A percentile compares a stretch with the other conserved stretches of the same genome.
phyloP scores from a whole-genome alignment of 2,797 vertebrate genomes.

The Enteromius mattozi region DNA sequence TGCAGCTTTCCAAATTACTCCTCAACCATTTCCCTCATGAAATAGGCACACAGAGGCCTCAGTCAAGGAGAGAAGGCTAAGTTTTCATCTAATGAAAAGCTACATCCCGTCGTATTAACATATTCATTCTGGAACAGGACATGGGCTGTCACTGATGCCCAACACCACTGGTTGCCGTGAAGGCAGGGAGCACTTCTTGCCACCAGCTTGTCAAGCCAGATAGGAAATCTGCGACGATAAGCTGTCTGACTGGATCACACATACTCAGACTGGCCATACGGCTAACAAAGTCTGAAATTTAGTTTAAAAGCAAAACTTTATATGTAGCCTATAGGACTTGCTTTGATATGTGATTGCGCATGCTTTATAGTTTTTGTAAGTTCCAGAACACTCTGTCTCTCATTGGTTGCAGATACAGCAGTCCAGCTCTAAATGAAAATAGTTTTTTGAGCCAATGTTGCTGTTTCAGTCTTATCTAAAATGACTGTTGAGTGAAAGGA shows the following conservation, averaged over 20 bases:
- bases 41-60: constrained; percentile 53
- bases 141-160: constrained; percentile 74
- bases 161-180: constrained; percentile 73
- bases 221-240: constrained; percentile 80
- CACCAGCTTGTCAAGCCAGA: constrained; percentile 80
- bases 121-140: constrained; percentile 72
- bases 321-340: constrained; percentile 51
- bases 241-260: constrained; percentile 74
- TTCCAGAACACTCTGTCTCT: background rate
- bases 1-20: constrained; percentile 65
- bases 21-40: constrained; percentile 54
- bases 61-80: constrained; percentile 58
- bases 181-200: constrained; percentile 76
- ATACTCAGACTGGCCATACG: constrained; percentile 50
- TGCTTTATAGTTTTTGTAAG: background rate
- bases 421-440: background rate
- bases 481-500: background rate
- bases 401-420: background rate
- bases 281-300: constrained; percentile 69
- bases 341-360: constrained; percentile 54
- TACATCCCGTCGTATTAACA: constrained; percentile 77
- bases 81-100: constrained; percentile 72
- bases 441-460: background rate
- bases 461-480: background rate
- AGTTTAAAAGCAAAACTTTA: constrained; percentile 71